phyloP scores from a whole-genome alignment of 2,113 vertebrate genomes.

The Diphyllodes magnificus region DNA sequence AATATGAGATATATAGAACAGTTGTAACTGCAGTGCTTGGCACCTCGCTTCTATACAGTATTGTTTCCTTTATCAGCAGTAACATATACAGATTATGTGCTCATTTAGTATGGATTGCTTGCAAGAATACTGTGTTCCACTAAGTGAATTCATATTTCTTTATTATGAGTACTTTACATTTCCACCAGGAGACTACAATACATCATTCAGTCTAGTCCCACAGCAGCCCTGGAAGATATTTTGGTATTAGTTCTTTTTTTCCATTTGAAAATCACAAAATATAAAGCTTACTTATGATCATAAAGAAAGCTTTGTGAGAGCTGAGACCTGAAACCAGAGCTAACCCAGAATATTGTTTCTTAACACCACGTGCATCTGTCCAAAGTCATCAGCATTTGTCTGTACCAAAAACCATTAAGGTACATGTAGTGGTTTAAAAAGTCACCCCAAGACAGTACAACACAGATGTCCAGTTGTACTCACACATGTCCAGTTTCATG shows the following conservation, averaged over 20 bases:
- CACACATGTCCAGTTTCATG: conserved; percentile 98
- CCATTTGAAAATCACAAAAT: background rate
- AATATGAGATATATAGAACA: background rate
- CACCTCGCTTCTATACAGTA: background rate
- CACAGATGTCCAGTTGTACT: conserved; percentile 63
- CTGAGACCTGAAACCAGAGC: background rate
- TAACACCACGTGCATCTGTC: background rate
- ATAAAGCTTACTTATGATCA: background rate
- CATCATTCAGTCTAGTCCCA: background rate
- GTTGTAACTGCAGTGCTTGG: background rate
- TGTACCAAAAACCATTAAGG: background rate
- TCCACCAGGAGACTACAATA: background rate
- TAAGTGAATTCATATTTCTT: background rate
- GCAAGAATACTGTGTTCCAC: background rate
- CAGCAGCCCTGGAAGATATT: background rate
- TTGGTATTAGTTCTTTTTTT: background rate
- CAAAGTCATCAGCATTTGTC: background rate
- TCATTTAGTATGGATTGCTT: background rate
- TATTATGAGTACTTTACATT: background rate
- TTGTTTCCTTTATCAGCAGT: background rate
- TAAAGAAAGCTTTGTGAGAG: background rate
- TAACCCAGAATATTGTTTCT: background rate
- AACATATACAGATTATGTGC: background rate
- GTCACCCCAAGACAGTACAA: background rate
- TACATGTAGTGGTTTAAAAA: no score